Percentiles rank a stretch among this genome's conserved stretches.
Conservation (phyloP, 2,797 vertebrate species). For the Clarias platycephalus region DNA sequence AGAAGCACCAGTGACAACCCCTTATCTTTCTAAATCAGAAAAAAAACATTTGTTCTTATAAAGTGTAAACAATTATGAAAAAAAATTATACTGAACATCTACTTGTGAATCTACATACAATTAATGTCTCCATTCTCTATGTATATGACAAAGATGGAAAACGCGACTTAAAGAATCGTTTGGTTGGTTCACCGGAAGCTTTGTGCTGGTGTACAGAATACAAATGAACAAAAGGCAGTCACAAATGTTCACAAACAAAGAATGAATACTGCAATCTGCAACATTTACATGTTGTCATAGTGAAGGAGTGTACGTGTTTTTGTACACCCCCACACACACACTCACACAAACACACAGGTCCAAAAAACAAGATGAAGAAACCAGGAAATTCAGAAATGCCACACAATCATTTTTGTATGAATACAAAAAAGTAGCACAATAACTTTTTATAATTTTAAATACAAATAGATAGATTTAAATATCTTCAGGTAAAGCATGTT, state of each 20-base stretch:
- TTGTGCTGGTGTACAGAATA: constrained; percentile 4
- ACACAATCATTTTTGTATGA: not conserved
- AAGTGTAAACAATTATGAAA: not conserved
- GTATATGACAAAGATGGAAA: not conserved
- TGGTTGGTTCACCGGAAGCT: constrained; percentile 51
- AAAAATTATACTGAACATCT: not conserved
- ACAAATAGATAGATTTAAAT: not conserved
- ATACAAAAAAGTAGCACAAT: not conserved
- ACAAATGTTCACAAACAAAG: constrained; percentile 20
- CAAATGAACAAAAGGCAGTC: constrained; percentile 22
- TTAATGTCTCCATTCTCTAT: not conserved
- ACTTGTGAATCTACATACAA: not conserved
- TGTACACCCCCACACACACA: not conserved
- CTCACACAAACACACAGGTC: not conserved
- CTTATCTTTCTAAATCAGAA: not conserved
- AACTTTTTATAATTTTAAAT: not conserved
- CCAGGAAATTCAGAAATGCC: not conserved
- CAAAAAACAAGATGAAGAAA: not conserved
- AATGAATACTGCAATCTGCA: constrained; percentile 22
- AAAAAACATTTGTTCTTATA: not conserved
- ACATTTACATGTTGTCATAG: constrained; percentile 22
- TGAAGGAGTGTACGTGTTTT: constrained; percentile 13
- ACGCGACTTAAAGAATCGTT: constrained; percentile 17
- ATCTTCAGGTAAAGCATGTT: not conserved
- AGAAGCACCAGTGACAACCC: constrained; percentile 11